Conservation (phyloP, 1,140 invertebrate species). For the Drosophila azteca region DNA sequence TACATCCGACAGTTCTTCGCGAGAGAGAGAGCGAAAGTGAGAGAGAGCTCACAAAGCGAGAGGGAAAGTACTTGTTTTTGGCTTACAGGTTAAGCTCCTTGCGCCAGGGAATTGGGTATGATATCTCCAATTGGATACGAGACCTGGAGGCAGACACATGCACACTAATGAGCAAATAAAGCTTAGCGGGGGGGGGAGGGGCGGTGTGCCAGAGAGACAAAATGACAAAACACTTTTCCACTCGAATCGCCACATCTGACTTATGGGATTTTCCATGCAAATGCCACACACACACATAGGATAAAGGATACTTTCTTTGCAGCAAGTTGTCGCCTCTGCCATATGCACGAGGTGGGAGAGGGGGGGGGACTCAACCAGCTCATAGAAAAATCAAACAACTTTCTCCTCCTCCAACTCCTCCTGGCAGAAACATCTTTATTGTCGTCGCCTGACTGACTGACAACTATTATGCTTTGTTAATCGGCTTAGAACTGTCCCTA, state of each 20-base stretch:
- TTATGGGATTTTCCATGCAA: conserved; percentile 74
- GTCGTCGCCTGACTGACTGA: conserved; percentile 33
- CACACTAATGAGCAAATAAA: conserved; percentile 79
- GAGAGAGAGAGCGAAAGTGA: too few relatives aligned
- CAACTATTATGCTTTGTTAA: conserved; percentile 78
- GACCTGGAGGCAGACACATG: conserved; percentile 25
- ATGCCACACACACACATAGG: conserved; percentile 55
- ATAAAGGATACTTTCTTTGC: conserved; percentile 5
- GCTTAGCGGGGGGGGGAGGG: conserved; percentile 55
- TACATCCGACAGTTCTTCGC: conserved; percentile 61
- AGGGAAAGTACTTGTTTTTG: conserved; percentile 3
- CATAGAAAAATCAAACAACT: conserved; percentile 75
- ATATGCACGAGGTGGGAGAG: too few relatives aligned
- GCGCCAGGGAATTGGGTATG: conserved; percentile 3
- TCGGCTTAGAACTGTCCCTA: conserved; percentile 67
- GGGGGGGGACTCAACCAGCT: too few relatives aligned
- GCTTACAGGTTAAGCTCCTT: conserved; percentile 40
- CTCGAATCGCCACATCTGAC: conserved; percentile 65
- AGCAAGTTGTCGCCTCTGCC: not conserved
- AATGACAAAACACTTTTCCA: conserved; percentile 34
- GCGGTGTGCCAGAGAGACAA: conserved; percentile 25
- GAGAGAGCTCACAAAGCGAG: conserved; percentile 7
- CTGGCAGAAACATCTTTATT: conserved; percentile 51
- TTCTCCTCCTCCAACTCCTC: conserved; percentile 29
- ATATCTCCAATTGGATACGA: conserved; percentile 45